Conservation (phyloP, 2,888 invertebrate genomes). For the Melieria picta region DNA sequence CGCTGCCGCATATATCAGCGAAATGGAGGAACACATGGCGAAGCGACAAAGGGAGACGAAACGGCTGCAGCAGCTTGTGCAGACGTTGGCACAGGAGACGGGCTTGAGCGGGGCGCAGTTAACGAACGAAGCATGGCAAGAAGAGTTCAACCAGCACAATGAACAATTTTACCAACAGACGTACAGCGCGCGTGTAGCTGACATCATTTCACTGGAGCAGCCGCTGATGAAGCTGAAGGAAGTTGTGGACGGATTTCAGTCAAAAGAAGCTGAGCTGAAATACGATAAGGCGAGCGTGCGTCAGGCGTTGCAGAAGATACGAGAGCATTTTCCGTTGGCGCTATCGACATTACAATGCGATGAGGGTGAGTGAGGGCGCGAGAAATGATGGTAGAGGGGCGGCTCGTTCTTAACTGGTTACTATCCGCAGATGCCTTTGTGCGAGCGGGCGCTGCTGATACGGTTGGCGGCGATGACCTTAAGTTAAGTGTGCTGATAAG, state of each 20-base stretch:
- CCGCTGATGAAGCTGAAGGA: constrained; percentile 49
- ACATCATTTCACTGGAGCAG: constrained; percentile 44
- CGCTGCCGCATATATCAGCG: constrained; percentile 54
- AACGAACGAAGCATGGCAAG: constrained; percentile 47
- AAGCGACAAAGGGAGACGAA: constrained; percentile 45
- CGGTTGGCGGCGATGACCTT: constrained; percentile 33
- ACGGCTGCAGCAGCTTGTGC: constrained; percentile 28
- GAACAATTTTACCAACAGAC: constrained; percentile 41
- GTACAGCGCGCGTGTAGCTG: constrained; percentile 39
- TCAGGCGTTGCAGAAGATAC: constrained; percentile 46
- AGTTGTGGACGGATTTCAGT: constrained; percentile 54
- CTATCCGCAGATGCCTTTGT: constrained; percentile 34
- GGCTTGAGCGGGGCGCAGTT: constrained; percentile 40
- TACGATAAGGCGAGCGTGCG: constrained; percentile 53
- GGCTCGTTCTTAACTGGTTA: background rate
- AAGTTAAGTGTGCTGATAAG: constrained; percentile 49
- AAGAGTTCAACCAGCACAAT: constrained; percentile 49
- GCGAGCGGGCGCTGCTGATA: constrained; percentile 5
- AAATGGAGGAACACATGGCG: constrained; percentile 46
- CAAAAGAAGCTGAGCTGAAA: constrained; percentile 50
- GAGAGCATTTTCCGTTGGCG: constrained; percentile 38
- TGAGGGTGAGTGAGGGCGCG: constrained; percentile 34
- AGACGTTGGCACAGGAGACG: constrained; percentile 45
- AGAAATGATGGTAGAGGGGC: background rate
- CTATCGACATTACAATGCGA: constrained; percentile 4